These are phyloP conservation scores for Rutilus rutilus DNA, from an alignment of 2,113 vertebrate genomes.

Conservation along the genomic window DNA sequence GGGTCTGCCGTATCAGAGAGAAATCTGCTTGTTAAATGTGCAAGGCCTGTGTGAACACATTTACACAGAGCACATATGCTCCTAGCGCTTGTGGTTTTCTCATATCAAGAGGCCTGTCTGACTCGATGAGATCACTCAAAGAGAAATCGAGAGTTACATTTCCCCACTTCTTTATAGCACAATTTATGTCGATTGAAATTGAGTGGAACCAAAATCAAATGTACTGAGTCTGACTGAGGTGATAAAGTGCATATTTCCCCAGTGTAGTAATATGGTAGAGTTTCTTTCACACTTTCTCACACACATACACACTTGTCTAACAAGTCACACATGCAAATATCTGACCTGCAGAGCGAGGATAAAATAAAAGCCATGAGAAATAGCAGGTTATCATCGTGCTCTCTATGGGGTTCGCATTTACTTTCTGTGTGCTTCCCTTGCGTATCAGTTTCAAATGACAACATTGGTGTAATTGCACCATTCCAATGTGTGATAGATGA, in stretches of 20 bases:
- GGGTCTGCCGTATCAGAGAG: conserved; percentile 46
- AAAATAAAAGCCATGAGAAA: conserved; percentile 49
- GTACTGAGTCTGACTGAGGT: conserved; percentile 58
- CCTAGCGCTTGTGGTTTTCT: conserved; percentile 43
- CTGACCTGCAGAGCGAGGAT: conserved; percentile 38
- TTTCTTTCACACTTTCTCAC: conserved; percentile 28
- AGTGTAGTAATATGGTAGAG: conserved; percentile 62
- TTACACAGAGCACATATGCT: conserved; percentile 42
- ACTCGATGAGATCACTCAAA: conserved; percentile 57
- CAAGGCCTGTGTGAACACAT: conserved; percentile 31
- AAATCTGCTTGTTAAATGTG: conserved; percentile 49
- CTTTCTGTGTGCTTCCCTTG: conserved; percentile 48
- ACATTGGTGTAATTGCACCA: conserved; percentile 53
- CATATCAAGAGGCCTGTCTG: conserved; percentile 56
- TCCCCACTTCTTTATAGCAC: conserved; percentile 52
- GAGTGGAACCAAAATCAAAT: conserved; percentile 67
- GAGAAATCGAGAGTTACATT: conserved; percentile 63
- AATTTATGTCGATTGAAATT: conserved; percentile 69
- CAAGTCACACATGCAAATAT: conserved; percentile 35
- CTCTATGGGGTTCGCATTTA: conserved; percentile 38
- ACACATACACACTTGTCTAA: conserved; percentile 19
- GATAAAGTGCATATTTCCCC: conserved; percentile 72
- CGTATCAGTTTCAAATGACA: conserved; percentile 57
- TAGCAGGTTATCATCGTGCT: conserved; percentile 38
- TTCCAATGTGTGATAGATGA: conserved; percentile 53